phyloP scores from a whole-genome alignment of 2,888 invertebrate genomes.

The Allophyes oxyacanthae region DNA sequence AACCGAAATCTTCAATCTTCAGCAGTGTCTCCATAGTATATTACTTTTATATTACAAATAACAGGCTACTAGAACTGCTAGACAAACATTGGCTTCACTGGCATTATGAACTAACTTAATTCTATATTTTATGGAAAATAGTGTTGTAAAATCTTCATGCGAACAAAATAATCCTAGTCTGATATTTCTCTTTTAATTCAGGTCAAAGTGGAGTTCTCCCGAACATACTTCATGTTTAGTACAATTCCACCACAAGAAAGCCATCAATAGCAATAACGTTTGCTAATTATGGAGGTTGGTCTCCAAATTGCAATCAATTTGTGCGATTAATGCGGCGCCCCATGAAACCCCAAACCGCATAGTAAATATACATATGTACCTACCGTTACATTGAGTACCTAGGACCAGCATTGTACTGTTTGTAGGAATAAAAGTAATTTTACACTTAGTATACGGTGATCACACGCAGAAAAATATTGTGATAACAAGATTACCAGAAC shows the following conservation, averaged over 20 bases:
- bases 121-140: too few species aligned
- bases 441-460: not conserved
- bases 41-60: too few species aligned
- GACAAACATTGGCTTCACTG: too few species aligned
- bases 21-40: too few species aligned
- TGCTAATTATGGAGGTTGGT: slow-evolving; percentile 47
- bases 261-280: slow-evolving; percentile 46
- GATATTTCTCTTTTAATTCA: too few species aligned
- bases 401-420: not conserved
- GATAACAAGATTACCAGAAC: too few species aligned
- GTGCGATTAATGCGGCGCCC: slow-evolving; percentile 45
- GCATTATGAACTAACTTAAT: too few species aligned
- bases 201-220: too few species aligned
- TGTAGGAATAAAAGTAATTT: not conserved
- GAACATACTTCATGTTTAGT: not conserved
- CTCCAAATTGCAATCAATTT: slow-evolving; percentile 54
- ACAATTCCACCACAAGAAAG: slow-evolving; percentile 26
- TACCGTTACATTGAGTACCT: slow-evolving; percentile 20
- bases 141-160: too few species aligned
- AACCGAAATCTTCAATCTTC: not conserved
- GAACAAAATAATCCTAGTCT: too few species aligned
- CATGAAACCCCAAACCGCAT: slow-evolving; percentile 48
- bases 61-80: too few species aligned
- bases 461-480: too few species aligned
- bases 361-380: slow-evolving; percentile 18